Conservation (phyloP, 2,113 vertebrate species). For the Rhynchopsitta pachyrhyncha region DNA sequence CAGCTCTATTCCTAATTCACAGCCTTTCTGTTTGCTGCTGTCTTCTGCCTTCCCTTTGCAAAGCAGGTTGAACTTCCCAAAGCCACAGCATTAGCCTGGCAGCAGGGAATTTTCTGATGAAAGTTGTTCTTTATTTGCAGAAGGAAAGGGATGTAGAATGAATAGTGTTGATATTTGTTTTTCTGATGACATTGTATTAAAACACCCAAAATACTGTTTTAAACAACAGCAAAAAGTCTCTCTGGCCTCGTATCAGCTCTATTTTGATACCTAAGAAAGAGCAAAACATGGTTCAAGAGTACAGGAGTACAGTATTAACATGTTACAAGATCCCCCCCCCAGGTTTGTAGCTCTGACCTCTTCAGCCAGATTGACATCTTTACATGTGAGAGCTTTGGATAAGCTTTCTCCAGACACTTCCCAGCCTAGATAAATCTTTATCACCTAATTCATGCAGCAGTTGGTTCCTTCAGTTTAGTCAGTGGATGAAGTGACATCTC, state of each 20-base stretch:
- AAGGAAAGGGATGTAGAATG: neutral
- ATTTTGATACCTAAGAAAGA: neutral
- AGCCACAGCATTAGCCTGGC: neutral
- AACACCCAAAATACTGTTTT: neutral
- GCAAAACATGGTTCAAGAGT: neutral
- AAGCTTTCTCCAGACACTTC: neutral
- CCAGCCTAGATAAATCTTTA: neutral
- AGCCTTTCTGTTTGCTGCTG: neutral
- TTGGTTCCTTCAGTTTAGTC: neutral
- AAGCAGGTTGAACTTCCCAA: neutral
- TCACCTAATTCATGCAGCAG: neutral
- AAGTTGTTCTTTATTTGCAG: neutral
- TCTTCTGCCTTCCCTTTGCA: neutral
- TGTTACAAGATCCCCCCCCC: neutral
- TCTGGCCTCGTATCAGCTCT: neutral
- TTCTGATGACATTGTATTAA: neutral
- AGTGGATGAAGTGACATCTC: neutral
- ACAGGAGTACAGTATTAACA: neutral
- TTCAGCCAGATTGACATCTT: neutral
- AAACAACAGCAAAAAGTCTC: rapidly evolving
- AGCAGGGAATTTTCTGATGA: neutral
- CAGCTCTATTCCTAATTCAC: neutral
- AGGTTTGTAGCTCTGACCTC: neutral
- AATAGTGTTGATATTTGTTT: neutral
- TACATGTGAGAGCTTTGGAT: neutral